phyloP scores from a whole-genome alignment of 2,888 invertebrate genomes.

The Aelia acuminata region DNA sequence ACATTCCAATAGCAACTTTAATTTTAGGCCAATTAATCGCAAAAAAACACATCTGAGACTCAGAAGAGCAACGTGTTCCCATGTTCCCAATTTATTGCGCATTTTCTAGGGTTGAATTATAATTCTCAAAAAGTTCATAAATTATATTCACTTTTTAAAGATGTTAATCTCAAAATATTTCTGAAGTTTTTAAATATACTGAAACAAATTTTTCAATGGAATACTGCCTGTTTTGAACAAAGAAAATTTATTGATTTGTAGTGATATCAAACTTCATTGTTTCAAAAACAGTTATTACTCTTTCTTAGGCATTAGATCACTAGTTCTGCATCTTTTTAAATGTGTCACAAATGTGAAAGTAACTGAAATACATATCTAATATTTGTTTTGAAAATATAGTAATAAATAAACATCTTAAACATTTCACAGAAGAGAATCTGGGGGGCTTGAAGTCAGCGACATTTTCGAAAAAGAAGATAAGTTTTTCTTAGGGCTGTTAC shows the following conservation, averaged over 20 bases:
- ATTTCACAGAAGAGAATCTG: conserved; percentile 51
- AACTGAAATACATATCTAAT: conserved; percentile 2
- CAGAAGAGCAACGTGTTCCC: too few relatives aligned
- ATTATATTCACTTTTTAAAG: background rate
- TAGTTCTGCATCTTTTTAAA: background rate
- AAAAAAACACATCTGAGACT: too few relatives aligned
- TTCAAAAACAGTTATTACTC: background rate
- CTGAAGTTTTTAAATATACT: background rate
- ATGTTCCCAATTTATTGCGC: too few relatives aligned
- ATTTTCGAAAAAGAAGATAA: conserved; percentile 85
- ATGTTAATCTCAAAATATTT: conserved; percentile 32
- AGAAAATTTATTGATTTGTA: background rate
- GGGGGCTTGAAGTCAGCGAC: conserved; percentile 71
- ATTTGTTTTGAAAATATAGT: background rate
- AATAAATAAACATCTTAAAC: conserved; percentile 2
- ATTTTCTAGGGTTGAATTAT: too few relatives aligned
- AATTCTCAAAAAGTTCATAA: background rate
- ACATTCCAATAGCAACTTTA: too few relatives aligned
- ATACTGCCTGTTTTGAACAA: background rate
- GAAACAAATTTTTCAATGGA: background rate
- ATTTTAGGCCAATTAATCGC: too few relatives aligned
- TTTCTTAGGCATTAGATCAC: background rate
- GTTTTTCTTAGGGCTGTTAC: conserved; percentile 85
- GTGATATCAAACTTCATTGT: background rate
- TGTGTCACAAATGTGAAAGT: background rate